Conservation (phyloP, 2,888 invertebrate species). For the Diloba caeruleocephala region DNA sequence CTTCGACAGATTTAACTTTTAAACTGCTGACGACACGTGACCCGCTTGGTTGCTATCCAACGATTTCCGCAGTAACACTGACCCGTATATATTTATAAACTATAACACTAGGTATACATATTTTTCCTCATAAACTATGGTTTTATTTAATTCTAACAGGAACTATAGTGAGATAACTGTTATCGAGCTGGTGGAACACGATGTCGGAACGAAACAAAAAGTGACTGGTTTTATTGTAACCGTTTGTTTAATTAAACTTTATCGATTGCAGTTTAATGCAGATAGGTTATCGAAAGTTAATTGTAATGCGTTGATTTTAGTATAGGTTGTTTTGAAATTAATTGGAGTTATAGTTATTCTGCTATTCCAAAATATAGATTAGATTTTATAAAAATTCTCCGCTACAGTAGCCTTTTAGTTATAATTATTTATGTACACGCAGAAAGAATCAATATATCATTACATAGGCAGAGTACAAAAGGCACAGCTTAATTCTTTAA, state of each 20-base stretch:
- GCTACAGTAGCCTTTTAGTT: no score
- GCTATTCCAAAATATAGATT: no score
- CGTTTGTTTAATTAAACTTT: conserved; percentile 25
- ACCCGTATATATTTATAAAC: conserved; percentile 2
- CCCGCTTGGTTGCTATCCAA: neutral
- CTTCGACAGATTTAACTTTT: no score
- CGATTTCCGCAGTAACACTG: conserved; percentile 1
- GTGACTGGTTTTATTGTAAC: conserved; percentile 12
- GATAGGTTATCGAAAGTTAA: conserved; percentile 37
- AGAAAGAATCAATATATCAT: no score
- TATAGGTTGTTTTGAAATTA: neutral
- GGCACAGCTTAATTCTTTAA: no score
- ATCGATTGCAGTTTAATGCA: conserved; percentile 19
- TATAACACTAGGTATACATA: conserved; percentile 3
- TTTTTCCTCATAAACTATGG: conserved; percentile 13
- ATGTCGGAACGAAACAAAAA: conserved; percentile 12
- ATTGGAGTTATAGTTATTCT: no score
- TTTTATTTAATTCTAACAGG: conserved; percentile 25
- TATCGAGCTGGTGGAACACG: conserved; percentile 21
- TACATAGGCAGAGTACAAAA: no score
- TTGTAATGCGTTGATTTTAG: conserved; percentile 13
- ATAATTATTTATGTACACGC: no score
- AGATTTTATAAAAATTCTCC: no score
- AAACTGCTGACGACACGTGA: no score
- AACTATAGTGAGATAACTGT: conserved; percentile 30